Evolutionary conservation across 2,888 invertebrate genomes (phyloP), one percentile per base, ranked within the genome.

Genomic region (Xestoiulus laeticollis): DNA sequence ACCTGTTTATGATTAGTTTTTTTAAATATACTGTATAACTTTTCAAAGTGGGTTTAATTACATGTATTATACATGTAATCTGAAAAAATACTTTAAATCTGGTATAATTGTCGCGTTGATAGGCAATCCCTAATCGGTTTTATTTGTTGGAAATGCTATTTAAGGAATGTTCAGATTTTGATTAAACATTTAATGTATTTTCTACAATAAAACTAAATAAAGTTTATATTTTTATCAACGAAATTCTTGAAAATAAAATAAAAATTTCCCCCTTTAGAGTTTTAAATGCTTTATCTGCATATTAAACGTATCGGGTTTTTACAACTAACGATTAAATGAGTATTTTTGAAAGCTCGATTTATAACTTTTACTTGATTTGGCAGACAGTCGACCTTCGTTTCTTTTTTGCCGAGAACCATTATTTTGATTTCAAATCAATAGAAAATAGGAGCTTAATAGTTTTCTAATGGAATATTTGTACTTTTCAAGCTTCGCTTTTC

Each of bases 351-450:
- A 78, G 14, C 1, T 78, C 78, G 22, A 22, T 68, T 68, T 68
- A 26, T 5, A 8, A 26, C 26, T 10, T 30, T 78, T 78, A 22
- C 6, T 78, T 78, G 5, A 59, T 19, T 78, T 68, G n/a, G 78
- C 26, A 30, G 78, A 78, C 78, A 78, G 12, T 78, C 30, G 78
- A 30, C 78, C 78, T 78, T 78, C 78, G 14, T 3, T 30, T 26
- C 22, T 78, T 78, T 30, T 30, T 30, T 8, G 78, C 30, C 38
- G 5, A 78, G 78, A 26, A 26, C 30, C 30, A 30, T 10, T 14
- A 30, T 78, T 78, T 78, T 26, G 78, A 78, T 78, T 26, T 26
- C 78, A 78, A 78, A 78, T 78, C 78, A 78, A 78, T 78, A 78
- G 12, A 30, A 68, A 22, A 78, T 78, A 78, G 22, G 30, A 78